Evolutionary conservation across 2,113 vertebrate species (phyloP).

Genomic region (Anoura caudifer): DNA sequence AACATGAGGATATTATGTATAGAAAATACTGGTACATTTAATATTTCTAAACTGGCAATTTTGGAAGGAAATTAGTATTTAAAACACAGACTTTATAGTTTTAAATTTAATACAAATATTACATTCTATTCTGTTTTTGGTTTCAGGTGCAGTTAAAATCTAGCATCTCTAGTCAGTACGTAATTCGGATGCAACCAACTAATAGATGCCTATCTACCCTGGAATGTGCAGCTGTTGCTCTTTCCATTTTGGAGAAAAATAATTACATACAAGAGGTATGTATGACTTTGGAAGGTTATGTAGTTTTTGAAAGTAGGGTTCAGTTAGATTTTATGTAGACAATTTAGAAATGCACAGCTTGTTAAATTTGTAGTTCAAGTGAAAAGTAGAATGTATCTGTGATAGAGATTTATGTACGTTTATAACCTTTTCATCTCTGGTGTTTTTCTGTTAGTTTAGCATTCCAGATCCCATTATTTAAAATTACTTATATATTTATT

Average conservation of each 20-base stretch:
- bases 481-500: constrained; percentile 62
- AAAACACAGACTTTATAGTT: background rate
- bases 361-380: constrained; percentile 5
- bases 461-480: constrained; percentile 56
- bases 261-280: constrained; percentile 92
- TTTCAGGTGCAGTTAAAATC: constrained; percentile 93
- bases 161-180: constrained; percentile 93
- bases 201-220: constrained; percentile 96
- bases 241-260: constrained; percentile 92
- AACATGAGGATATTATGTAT: background rate
- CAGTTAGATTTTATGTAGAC: constrained; percentile 22
- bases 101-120: constrained; percentile 26
- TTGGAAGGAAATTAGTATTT: background rate
- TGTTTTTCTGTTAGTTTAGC: constrained; percentile 44
- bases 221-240: constrained; percentile 93
- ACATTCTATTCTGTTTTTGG: background rate
- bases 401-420: constrained; percentile 26
- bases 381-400: constrained; percentile 30
- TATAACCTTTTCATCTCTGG: constrained; percentile 9
- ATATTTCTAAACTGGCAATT: constrained; percentile 26
- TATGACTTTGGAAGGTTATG: constrained; percentile 67
- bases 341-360: background rate
- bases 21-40: background rate
- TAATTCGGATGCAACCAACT: constrained; percentile 96
- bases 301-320: background rate